Base-by-base conservation (phyloP, 1,140 invertebrate species). In the Adelges cooleyi region DNA sequence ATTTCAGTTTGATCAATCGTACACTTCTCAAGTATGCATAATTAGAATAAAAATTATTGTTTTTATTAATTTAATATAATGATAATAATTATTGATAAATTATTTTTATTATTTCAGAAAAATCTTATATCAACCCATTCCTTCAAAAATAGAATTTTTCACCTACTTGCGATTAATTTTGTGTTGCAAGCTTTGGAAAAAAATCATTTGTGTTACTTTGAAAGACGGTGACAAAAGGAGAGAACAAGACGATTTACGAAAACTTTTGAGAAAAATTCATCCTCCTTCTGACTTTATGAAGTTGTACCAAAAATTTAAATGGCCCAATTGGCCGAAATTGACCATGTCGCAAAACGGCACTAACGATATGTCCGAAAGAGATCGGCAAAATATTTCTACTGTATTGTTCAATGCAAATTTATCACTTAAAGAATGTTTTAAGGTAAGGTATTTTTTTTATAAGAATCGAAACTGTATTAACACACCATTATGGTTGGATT, bases 101-200 rank as follows among this genome's bases (percentile, higher is more conserved):
- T 53, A 5, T 3, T 48, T 1, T 22, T 1, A 40, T 25, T 13
- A 23, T 56, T 62, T 18, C 25, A 62, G 56, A 48, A 62, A 62
- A 3, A 29, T 62, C 20, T 25, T 62, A 8, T 11, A 10, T 22
- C 38, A 62, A 46, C 56, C 56, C 27, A 62, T 33, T 8, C 56
- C 56, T 6, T 3, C 22, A 33, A 62, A 23, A 22, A 22, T 62
- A 18, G 44, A 29, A 1, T 62, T 62, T 62, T n/a, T 62, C 22
- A 62, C 56, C 15, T 62, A 62, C 33, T 48, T 62, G 3, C 17
- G 56, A 17, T 62, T 46, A n/a, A 62, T 62, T 62, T n/a, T 62
- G 10, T 46, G 56, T 48, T 62, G 44, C 33, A 62, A 62, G 29
- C 15, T 62, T 4, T 62, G 56, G 56, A 46, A 20, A 48, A 62